phyloP scores from a whole-genome alignment of 2,888 invertebrate genomes.

The Drosophila lacicola region DNA sequence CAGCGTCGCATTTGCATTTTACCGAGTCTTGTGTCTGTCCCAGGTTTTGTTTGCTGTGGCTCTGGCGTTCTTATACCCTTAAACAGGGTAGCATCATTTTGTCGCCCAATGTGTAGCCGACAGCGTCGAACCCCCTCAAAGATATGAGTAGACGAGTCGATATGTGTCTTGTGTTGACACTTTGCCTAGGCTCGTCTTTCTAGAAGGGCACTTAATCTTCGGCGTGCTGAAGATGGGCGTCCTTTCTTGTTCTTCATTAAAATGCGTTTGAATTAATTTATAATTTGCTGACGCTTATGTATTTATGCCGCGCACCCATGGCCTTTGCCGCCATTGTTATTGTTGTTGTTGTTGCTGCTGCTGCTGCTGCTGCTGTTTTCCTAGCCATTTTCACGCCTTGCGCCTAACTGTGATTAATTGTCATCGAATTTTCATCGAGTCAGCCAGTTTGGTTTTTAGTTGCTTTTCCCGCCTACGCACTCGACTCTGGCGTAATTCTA shows the following conservation, averaged over 20 bases:
- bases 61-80: constrained; percentile 47
- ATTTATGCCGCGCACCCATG: constrained; percentile 62
- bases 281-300: constrained; percentile 79
- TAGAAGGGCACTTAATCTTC: too few species aligned
- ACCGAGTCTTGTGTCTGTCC: constrained; percentile 17
- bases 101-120: too few species aligned
- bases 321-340: constrained; percentile 16
- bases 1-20: constrained; percentile 66
- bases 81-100: too few species aligned
- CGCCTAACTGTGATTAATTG: constrained; percentile 77
- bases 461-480: constrained; percentile 20
- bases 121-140: too few species aligned
- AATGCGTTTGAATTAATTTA: constrained; percentile 79
- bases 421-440: constrained; percentile 79
- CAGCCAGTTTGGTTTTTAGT: constrained; percentile 57
- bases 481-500: constrained; percentile 40
- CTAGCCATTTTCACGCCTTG: constrained; percentile 72
- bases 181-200: too few species aligned
- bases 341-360: constrained; percentile 14
- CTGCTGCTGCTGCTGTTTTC: constrained; percentile 18
- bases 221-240: too few species aligned
- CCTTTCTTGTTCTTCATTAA: constrained; percentile 61
- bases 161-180: too few species aligned
- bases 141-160: too few species aligned
- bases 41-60: constrained; percentile 52